These are phyloP conservation scores for Drosophila littoralis DNA, from an alignment of 1,140 invertebrate genomes.

Conservation along the genomic window DNA sequence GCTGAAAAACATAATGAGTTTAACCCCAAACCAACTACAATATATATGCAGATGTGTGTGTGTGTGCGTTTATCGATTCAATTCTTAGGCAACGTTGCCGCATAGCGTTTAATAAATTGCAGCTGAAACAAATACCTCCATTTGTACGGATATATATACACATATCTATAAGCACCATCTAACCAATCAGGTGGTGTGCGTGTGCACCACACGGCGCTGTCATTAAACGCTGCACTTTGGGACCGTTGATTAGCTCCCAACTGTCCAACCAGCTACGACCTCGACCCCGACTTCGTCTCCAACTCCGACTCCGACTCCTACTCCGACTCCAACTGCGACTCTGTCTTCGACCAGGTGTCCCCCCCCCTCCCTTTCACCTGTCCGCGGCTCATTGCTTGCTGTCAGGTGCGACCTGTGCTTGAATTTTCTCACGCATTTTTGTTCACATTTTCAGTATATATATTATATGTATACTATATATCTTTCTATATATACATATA, in stretches of 20 bases:
- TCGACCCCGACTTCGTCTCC: background rate
- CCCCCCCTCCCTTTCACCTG: slow-evolving; percentile 6
- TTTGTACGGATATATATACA: background rate
- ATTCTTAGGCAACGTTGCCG: background rate
- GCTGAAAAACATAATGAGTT: slow-evolving; percentile 1
- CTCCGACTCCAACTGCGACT: background rate
- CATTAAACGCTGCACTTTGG: slow-evolving; percentile 16
- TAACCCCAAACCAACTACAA: background rate
- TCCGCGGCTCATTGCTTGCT: slow-evolving; percentile 1
- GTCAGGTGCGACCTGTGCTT: slow-evolving; percentile 57
- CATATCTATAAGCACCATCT: slow-evolving; percentile 12
- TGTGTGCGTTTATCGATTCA: slow-evolving; percentile 1
- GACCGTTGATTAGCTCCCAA: background rate
- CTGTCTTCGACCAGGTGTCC: too few relatives aligned
- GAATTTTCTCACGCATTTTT: slow-evolving; percentile 76
- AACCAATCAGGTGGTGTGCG: slow-evolving; percentile 9
- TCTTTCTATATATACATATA: slow-evolving; percentile 2
- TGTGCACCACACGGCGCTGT: background rate
- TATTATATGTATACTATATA: background rate
- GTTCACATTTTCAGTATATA: slow-evolving; percentile 21
- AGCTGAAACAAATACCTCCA: slow-evolving; percentile 24
- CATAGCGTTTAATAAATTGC: slow-evolving; percentile 55
- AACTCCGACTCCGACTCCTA: background rate
- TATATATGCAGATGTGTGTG: too few relatives aligned
- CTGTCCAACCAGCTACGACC: background rate